These are phyloP conservation scores for Neoitamus cyanurus DNA, from an alignment of 2,888 invertebrate species.

Conservation along the genomic window DNA sequence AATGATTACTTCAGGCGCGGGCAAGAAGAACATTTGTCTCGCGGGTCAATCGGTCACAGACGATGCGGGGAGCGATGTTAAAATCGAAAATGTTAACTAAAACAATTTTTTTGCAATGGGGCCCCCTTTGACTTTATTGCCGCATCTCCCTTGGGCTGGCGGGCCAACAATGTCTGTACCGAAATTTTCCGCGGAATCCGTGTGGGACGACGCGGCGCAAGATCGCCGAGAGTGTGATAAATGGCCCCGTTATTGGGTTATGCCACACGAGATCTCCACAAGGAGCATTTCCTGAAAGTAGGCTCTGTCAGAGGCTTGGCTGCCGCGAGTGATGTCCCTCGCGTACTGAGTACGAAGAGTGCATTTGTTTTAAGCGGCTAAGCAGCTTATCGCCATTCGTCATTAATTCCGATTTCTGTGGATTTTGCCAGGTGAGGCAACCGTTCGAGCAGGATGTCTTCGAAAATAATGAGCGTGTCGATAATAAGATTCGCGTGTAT, in stretches of 20 bases:
- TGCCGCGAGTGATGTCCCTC: neutral
- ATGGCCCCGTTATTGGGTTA: conserved; percentile 23
- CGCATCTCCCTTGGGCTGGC: neutral
- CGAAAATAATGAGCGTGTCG: neutral
- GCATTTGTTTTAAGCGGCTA: conserved; percentile 26
- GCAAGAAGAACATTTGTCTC: conserved; percentile 39
- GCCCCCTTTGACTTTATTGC: neutral
- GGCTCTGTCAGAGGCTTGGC: neutral
- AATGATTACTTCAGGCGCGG: conserved; percentile 43
- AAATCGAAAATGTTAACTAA: conserved; percentile 20
- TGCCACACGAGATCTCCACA: neutral
- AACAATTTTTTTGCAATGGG: neutral
- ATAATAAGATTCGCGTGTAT: neutral
- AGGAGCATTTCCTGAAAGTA: conserved; percentile 31
- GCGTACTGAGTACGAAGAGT: neutral
- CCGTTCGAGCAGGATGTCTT: neutral
- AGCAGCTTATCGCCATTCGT: conserved; percentile 25
- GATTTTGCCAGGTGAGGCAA: neutral
- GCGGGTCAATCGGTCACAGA: conserved; percentile 9
- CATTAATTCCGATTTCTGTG: conserved; percentile 12
- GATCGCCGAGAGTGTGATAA: conserved; percentile 39
- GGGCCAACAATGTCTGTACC: neutral
- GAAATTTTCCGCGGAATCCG: neutral
- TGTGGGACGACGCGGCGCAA: conserved; percentile 1
- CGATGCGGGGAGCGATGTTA: neutral